Percentiles rank a stretch among this genome's conserved stretches.
Conservation (phyloP, 2,797 vertebrate species). For the Rousettus madagascariensis region DNA sequence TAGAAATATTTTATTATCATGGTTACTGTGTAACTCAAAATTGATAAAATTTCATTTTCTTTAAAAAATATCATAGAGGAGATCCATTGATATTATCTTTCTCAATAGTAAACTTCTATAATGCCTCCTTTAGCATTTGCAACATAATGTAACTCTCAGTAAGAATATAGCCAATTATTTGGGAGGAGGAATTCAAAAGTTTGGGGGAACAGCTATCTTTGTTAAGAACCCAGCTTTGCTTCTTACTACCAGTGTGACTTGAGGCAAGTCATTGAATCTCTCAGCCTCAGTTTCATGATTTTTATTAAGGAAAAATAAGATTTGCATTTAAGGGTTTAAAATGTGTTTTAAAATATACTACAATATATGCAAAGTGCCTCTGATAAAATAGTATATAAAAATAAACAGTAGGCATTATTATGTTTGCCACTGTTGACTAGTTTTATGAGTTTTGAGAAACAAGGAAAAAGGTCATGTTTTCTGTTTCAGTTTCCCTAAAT, state of each 20-base stretch:
- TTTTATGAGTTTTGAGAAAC: not conserved
- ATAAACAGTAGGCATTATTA: not conserved
- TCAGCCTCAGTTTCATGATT: not conserved
- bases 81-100: not conserved
- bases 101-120: not conserved
- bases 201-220: not conserved
- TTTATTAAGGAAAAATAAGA: not conserved
- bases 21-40: not conserved
- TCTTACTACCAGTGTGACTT: not conserved
- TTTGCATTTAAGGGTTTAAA: not conserved
- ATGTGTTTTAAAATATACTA: not conserved
- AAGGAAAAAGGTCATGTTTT: conserved; percentile 10
- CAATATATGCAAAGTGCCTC: not conserved
- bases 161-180: not conserved
- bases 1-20: not conserved
- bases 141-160: not conserved
- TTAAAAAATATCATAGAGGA: not conserved
- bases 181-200: not conserved
- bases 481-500: conserved; percentile 8
- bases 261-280: not conserved
- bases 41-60: not conserved
- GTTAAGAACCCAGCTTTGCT: not conserved
- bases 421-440: not conserved
- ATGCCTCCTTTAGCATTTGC: not conserved
- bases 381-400: not conserved